These are phyloP conservation scores for Scaptomyza parva DNA, from an alignment of 2,888 invertebrate genomes.

Conservation along the genomic window DNA sequence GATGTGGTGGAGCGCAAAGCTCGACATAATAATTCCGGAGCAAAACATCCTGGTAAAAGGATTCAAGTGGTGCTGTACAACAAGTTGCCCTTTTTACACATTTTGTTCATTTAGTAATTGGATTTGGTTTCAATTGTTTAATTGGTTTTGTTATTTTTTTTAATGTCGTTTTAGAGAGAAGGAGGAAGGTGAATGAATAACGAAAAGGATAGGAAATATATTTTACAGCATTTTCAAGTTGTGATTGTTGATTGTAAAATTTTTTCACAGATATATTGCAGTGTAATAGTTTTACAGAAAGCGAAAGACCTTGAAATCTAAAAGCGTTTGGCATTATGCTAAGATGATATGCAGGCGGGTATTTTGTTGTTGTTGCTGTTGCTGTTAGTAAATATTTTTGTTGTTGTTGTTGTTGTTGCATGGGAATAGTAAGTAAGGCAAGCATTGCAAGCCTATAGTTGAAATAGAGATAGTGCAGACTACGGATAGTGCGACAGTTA, in stretches of 20 bases:
- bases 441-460: constrained; percentile 48
- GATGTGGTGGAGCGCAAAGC: constrained; percentile 81
- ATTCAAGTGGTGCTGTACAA: constrained; percentile 82
- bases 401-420: constrained; percentile 53
- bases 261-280: constrained; percentile 26
- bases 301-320: constrained; percentile 55
- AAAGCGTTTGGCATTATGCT: constrained; percentile 51
- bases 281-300: constrained; percentile 42
- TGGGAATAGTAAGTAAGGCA: constrained; percentile 42
- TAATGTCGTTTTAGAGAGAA: constrained; percentile 51
- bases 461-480: constrained; percentile 34
- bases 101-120: constrained; percentile 62
- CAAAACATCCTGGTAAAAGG: constrained; percentile 81
- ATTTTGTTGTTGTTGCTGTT: constrained; percentile 17
- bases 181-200: constrained; percentile 76
- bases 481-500: constrained; percentile 74
- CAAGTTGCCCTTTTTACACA: constrained; percentile 80
- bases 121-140: constrained; percentile 54
- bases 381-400: constrained; percentile 20
- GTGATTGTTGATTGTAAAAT: constrained; percentile 26
- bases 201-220: constrained; percentile 74
- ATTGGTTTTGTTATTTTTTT: constrained; percentile 29
- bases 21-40: constrained; percentile 82
- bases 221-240: constrained; percentile 69
- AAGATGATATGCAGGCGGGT: constrained; percentile 27